Base-by-base conservation (phyloP, 2,888 invertebrate genomes). In the Aspidiotus destructor region DNA sequence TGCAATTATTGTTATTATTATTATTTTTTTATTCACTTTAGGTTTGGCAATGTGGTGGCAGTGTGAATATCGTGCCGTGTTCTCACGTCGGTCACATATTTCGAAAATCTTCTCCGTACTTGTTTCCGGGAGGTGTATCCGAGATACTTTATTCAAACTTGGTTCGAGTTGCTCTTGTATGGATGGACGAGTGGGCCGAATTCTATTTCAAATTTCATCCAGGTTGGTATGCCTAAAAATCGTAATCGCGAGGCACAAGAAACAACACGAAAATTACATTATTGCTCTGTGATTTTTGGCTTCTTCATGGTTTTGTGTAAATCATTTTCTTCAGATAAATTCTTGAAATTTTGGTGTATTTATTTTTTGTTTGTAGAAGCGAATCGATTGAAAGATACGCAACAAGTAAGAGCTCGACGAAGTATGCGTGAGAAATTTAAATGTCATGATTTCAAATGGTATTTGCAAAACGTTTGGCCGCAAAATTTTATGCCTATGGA, bases 161-260 rank as follows among this genome's bases (percentile, higher is more conserved):
- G 48, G 94, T 93, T 0, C 81, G 99, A 70, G 95, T 94, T 0
- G 96, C 96, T 0, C 82, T 89, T 2, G 97, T 97, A 0, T 99
- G 98, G 98, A 91, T 99, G 90, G 98, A 98, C 76, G 90, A 97
- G 68, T 97, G 96, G 89, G 88, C 90, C 11, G 87, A 90, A 71
- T 94, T 95, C 77, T 92, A 87, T 75, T 92, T 92, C 77, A 89
- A 89, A 76, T 89, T 92, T 73, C 92, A 91, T 75, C 86, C 82
- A 60, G 81, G 82, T 28, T 1, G 28, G 28, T 28, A 28, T 28
- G 28, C 5, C 5, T 5, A 28, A 28, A 28, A n/a, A n/a, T n/a
- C n/a, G n/a, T n/a, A n/a, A 13, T 11, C 48, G 48, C 5, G 28
- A 28, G 28, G 28, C 5, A 28, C 5, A 28, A 28, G 28, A 28